A percentile compares a stretch with the other conserved stretches of the same genome.
Conservation (phyloP, 2,797 vertebrate species). For the Gallinago nigripennis region DNA sequence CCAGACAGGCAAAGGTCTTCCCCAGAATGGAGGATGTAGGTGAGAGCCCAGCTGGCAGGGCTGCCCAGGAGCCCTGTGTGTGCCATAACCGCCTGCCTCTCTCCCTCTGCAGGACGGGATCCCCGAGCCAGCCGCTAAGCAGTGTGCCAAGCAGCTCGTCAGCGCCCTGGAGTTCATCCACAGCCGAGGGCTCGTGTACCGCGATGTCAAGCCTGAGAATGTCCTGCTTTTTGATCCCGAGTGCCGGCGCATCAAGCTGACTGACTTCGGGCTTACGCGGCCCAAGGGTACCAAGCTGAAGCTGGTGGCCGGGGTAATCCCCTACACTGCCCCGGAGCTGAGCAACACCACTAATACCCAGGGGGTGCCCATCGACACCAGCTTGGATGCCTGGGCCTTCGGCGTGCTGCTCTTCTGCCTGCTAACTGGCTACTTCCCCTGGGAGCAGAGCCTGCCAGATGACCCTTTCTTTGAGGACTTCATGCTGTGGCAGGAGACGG, state of each 20-base stretch:
- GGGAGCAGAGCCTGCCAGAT: constrained; percentile 87
- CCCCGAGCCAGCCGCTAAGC: constrained; percentile 82
- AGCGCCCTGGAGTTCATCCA: constrained; percentile 91
- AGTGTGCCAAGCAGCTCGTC: constrained; percentile 89
- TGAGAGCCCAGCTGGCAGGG: neutral
- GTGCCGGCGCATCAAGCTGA: constrained; percentile 89
- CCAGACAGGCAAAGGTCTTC: neutral
- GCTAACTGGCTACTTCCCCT: constrained; percentile 94
- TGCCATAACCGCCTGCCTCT: neutral
- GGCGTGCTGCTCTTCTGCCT: constrained; percentile 92
- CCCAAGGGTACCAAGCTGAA: constrained; percentile 80
- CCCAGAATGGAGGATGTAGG: rapidly evolving
- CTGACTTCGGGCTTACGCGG: constrained; percentile 89
- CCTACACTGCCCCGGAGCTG: constrained; percentile 91
- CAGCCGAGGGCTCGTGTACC: constrained; percentile 90
- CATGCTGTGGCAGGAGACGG: constrained; percentile 81
- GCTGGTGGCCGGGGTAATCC: constrained; percentile 78
- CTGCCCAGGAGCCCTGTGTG: rapidly evolving
- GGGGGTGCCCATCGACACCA: constrained; percentile 81
- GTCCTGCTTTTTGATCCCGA: constrained; percentile 88
- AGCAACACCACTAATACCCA: constrained; percentile 27
- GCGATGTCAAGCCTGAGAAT: constrained; percentile 96
- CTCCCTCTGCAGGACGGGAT: constrained; percentile 81
- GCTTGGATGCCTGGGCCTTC: constrained; percentile 92
- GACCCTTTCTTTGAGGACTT: constrained; percentile 88